Percentiles rank a stretch among this genome's conserved stretches.
Conservation (phyloP, 2,888 invertebrate genomes). For the Clunio marinus region DNA sequence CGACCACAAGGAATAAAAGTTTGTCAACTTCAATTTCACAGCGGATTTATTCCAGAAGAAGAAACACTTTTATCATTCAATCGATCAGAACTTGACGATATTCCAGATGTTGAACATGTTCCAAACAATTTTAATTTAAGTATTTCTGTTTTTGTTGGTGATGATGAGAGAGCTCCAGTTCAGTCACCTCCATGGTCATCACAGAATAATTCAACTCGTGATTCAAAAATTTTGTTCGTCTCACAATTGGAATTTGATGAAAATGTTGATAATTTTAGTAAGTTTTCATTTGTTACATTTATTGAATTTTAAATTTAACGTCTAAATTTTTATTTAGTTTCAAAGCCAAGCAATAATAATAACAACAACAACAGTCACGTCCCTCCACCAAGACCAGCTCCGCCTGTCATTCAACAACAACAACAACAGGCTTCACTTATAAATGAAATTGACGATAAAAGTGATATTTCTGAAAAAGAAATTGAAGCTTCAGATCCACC, state of each 20-base stretch:
- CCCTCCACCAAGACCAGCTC: conserved; percentile 50
- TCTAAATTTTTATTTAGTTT: conserved; percentile 7
- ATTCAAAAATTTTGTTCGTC: conserved; percentile 64
- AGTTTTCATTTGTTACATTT: conserved; percentile 42
- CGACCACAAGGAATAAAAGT: conserved; percentile 80
- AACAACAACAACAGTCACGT: conserved; percentile 44
- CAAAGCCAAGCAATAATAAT: conserved; percentile 41
- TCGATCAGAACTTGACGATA: conserved; percentile 74
- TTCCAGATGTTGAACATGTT: conserved; percentile 67
- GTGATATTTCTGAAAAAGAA: conserved; percentile 25
- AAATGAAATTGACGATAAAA: neutral
- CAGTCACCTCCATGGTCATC: conserved; percentile 73
- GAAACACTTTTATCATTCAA: conserved; percentile 72
- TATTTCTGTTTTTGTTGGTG: conserved; percentile 67
- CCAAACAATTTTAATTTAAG: conserved; percentile 65
- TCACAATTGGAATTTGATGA: conserved; percentile 77
- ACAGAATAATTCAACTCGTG: conserved; percentile 57
- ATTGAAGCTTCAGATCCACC: neutral
- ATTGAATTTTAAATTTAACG: conserved; percentile 25
- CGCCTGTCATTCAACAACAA: conserved; percentile 42
- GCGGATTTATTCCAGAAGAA: conserved; percentile 74
- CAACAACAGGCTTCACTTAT: conserved; percentile 14
- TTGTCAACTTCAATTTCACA: conserved; percentile 82
- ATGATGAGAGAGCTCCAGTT: conserved; percentile 62
- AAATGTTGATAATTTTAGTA: conserved; percentile 77